Percentiles rank a stretch among this genome's conserved stretches.
phyloP scores from a whole-genome alignment of 2,113 vertebrate genomes.

The Oryzias woworae region DNA sequence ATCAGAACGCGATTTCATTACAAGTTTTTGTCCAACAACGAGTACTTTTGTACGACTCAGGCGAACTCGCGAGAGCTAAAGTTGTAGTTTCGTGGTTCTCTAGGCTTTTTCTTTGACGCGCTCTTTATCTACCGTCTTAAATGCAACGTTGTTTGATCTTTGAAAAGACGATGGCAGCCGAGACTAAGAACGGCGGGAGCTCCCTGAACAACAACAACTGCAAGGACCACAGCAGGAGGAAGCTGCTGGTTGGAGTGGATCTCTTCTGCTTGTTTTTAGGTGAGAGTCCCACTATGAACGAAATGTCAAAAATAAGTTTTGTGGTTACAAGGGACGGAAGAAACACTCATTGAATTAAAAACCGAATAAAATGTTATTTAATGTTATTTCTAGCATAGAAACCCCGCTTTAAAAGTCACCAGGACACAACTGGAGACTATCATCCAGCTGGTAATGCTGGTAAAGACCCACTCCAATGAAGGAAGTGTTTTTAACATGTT shows the following conservation, averaged over 20 bases:
- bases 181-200: slow-evolving; percentile 87
- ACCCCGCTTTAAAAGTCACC: too few relatives aligned
- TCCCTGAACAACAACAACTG: slow-evolving; percentile 82
- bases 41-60: slow-evolving; percentile 13
- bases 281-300: slow-evolving; percentile 63
- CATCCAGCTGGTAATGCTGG: too few relatives aligned
- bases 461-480: too few relatives aligned
- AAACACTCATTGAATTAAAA: too few relatives aligned
- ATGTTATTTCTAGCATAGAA: too few relatives aligned
- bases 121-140: slow-evolving; percentile 46
- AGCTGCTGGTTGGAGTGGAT: slow-evolving; percentile 87
- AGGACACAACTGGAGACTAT: too few relatives aligned
- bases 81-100: fast-evolving
- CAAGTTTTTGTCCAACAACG: background rate
- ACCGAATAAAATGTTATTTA: too few relatives aligned
- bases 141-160: slow-evolving; percentile 94
- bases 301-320: background rate
- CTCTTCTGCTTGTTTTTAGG: slow-evolving; percentile 91
- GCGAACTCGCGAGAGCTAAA: background rate
- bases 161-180: slow-evolving; percentile 91
- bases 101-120: background rate
- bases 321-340: too few relatives aligned
- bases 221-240: slow-evolving; percentile 84
- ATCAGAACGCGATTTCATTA: background rate
- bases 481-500: too few relatives aligned